phyloP scores from a whole-genome alignment of 2,113 vertebrate species.

The Myxocyprinus asiaticus region DNA sequence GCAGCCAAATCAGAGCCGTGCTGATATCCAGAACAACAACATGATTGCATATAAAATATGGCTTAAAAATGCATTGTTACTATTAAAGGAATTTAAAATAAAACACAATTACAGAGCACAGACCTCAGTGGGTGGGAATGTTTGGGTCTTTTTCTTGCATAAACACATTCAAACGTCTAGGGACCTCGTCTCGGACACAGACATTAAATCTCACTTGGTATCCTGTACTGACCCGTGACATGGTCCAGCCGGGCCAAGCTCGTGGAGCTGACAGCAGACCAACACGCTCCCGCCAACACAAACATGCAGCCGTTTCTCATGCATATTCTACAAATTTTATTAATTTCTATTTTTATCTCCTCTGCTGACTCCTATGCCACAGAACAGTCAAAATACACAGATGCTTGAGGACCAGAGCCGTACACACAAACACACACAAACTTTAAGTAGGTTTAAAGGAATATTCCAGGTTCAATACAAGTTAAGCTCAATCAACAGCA shows the following conservation, averaged over 20 bases:
- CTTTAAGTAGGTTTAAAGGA: neutral
- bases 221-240: neutral
- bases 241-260: neutral
- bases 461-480: neutral
- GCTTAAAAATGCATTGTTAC: neutral
- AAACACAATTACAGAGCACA: neutral
- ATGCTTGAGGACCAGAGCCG: neutral
- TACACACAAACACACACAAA: neutral
- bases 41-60: too few species aligned
- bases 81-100: neutral
- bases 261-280: too few species aligned
- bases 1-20: too few species aligned
- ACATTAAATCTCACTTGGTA: neutral
- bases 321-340: constrained; percentile 5
- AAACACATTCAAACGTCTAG: neutral
- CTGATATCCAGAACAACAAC: too few species aligned
- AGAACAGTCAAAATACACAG: constrained; percentile 33
- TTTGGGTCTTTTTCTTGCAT: too few species aligned
- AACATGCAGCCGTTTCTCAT: constrained; percentile 24
- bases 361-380: neutral
- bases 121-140: neutral
- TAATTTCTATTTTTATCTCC: constrained; percentile 23
- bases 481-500: too few species aligned
- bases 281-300: constrained; percentile 2
- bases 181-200: neutral